These are phyloP conservation scores for Gymnobelideus leadbeateri DNA, from an alignment of 2,113 vertebrate genomes.

Conservation along the genomic window DNA sequence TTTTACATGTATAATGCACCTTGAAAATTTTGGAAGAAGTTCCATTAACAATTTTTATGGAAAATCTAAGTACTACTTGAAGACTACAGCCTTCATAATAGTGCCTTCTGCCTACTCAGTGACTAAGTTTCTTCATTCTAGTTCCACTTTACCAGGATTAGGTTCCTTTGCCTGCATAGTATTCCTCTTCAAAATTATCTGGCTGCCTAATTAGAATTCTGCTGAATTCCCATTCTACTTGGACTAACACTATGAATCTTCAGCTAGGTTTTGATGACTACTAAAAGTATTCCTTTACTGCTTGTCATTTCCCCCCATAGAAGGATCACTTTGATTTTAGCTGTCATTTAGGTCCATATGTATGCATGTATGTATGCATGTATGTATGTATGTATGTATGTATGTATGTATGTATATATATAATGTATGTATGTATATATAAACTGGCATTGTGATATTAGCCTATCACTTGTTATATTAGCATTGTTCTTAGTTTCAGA, in stretches of 20 bases:
- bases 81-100: background rate
- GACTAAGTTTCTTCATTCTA: background rate
- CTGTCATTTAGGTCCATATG: background rate
- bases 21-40: background rate
- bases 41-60: background rate
- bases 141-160: background rate
- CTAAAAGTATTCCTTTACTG: background rate
- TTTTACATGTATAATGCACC: background rate
- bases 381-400: no score
- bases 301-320: background rate
- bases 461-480: no score
- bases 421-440: no score
- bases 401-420: no score
- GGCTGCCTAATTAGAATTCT: background rate
- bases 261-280: background rate
- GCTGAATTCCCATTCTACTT: background rate
- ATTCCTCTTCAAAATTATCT: background rate
- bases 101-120: background rate
- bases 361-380: no score
- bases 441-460: no score
- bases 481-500: no score
- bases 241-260: background rate
- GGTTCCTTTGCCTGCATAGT: background rate
- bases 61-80: background rate
- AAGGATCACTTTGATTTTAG: background rate